These are phyloP conservation scores for Cyprinella venusta DNA, from an alignment of 2,797 vertebrate genomes.

Conservation along the genomic window DNA sequence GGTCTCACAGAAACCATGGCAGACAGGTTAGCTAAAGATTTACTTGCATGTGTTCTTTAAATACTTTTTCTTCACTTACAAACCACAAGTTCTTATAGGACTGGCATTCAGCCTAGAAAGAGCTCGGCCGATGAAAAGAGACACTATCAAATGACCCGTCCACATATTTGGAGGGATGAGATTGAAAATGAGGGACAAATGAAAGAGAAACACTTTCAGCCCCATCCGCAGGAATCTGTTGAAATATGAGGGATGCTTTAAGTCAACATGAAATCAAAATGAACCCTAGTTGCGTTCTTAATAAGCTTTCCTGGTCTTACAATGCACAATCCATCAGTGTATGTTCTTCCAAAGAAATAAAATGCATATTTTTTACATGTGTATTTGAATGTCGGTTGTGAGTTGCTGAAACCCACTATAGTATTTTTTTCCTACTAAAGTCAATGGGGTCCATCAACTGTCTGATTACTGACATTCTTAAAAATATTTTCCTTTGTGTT, in stretches of 20 bases:
- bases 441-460: too few species aligned
- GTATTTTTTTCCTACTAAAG: too few species aligned
- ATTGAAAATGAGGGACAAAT: conserved; percentile 22
- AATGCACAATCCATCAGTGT: too few species aligned
- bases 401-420: too few species aligned
- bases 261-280: neutral
- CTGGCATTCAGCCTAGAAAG: conserved; percentile 14
- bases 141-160: conserved; percentile 26
- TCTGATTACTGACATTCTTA: too few species aligned
- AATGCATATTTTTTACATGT: too few species aligned
- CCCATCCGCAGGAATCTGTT: neutral
- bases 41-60: conserved; percentile 32
- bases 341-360: too few species aligned
- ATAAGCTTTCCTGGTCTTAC: neutral
- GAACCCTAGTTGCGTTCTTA: too few species aligned
- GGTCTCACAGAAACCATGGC: conserved; percentile 26
- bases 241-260: neutral
- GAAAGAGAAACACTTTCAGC: conserved; percentile 14
- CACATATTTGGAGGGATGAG: conserved; percentile 26
- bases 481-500: too few species aligned
- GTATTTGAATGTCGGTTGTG: too few species aligned
- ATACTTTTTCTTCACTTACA: conserved; percentile 28
- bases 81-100: conserved; percentile 18
- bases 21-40: conserved; percentile 36
- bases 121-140: conserved; percentile 26